These are phyloP conservation scores for Aphrocallistes beatrix DNA, from an alignment of 37 sponge, comb jelly and placozoan species.

Conservation along the genomic window DNA sequence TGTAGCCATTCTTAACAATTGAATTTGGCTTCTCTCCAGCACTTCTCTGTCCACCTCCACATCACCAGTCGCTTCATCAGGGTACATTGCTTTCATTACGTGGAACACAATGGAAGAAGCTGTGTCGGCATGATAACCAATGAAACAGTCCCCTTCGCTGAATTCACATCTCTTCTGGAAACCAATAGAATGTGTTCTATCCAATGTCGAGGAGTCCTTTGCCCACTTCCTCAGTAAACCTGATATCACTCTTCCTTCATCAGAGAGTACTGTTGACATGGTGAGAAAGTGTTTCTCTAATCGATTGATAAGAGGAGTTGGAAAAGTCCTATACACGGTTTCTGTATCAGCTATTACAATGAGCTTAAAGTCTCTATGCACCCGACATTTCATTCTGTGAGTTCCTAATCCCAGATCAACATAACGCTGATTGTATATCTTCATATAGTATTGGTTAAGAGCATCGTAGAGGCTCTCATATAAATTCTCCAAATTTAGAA, in stretches of 20 bases:
- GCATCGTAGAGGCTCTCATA: conserved; percentile 92
- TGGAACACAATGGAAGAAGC: conserved; percentile 81
- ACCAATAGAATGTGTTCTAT: background rate
- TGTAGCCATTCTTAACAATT: background rate
- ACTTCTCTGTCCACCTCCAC: background rate
- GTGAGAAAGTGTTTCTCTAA: conserved; percentile 86
- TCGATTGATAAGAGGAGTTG: conserved; percentile 85
- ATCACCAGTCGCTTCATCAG: background rate
- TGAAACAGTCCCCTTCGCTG: conserved; percentile 52
- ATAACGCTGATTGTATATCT: conserved; percentile 45
- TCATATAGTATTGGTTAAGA: conserved; percentile 80
- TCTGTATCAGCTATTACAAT: conserved; percentile 72
- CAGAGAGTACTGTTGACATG: conserved; percentile 40
- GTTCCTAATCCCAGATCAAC: conserved; percentile 80
- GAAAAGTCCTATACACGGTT: conserved; percentile 70
- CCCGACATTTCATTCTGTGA: conserved; percentile 74
- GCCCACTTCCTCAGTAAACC: background rate
- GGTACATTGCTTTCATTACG: conserved; percentile 26
- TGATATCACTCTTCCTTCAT: background rate
- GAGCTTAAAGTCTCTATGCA: conserved; percentile 61
- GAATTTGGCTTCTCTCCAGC: conserved; percentile 5
- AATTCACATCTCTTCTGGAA: conserved; percentile 18
- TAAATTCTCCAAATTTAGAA: conserved; percentile 83
- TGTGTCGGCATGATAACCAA: conserved; percentile 78
- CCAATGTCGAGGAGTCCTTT: background rate